Percentiles rank a stretch among this genome's conserved stretches.
Evolutionary conservation across 2,888 invertebrate genomes (phyloP).

Genomic region (Halictus quadricinctus): DNA sequence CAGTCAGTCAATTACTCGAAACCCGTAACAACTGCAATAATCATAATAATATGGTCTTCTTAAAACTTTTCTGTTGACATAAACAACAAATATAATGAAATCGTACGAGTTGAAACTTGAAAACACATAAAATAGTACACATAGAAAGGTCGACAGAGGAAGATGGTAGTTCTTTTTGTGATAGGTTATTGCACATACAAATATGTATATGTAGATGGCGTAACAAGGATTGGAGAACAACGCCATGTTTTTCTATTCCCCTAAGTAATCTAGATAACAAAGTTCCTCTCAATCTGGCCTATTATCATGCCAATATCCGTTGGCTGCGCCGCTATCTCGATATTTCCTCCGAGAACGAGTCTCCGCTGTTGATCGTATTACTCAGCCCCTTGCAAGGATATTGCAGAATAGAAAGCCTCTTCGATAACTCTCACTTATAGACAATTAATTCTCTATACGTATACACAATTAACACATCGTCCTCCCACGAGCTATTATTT

Average conservation of each 20-base stretch:
- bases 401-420: slow-evolving; percentile 44
- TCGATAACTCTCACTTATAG: slow-evolving; percentile 26
- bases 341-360: slow-evolving; percentile 60
- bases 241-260: slow-evolving; percentile 66
- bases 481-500: not conserved
- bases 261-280: slow-evolving; percentile 71
- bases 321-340: slow-evolving; percentile 59
- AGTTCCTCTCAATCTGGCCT: slow-evolving; percentile 71
- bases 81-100: not conserved
- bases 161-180: slow-evolving; percentile 42
- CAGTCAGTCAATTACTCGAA: no score
- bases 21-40: no score
- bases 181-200: slow-evolving; percentile 12
- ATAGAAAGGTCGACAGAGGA: slow-evolving; percentile 6
- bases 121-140: slow-evolving; percentile 26
- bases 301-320: slow-evolving; percentile 70
- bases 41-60: not conserved
- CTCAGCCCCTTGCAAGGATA: slow-evolving; percentile 55
- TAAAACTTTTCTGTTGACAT: not conserved
- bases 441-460: slow-evolving; percentile 33
- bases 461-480: slow-evolving; percentile 16
- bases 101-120: slow-evolving; percentile 22
- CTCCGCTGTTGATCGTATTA: slow-evolving; percentile 65
- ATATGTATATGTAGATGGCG: slow-evolving; percentile 9
- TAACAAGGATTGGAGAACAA: slow-evolving; percentile 61